Base-by-base conservation (phyloP, 2,797 vertebrate species). In the Oreonectes daqikongensis region DNA sequence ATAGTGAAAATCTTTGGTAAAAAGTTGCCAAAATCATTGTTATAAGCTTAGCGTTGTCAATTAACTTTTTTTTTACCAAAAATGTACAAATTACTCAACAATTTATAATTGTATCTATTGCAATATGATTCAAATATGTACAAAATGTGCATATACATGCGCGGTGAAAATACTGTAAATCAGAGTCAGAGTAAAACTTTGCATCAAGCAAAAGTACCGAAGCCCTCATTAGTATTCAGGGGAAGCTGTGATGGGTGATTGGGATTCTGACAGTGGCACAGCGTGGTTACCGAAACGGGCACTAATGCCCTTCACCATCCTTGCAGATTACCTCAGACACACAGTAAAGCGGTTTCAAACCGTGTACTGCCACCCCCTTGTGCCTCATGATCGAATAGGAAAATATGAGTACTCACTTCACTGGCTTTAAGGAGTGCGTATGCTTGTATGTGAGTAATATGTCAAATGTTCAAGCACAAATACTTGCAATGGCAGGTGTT, bases 261-360 rank as follows among this genome's bases (percentile, higher is more conserved):
- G 75, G 59, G 53, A 78, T 84, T 82, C 69, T 76, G 78, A 81
- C 69, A 50, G 83, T 71, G 64, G 48, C 66, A 72, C 82, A 78
- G 60, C 67, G 1, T 77, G 78, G 72, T 78, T 82, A 50, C 78
- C 53, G 32, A 86, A 72, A 77, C 78, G 69, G 78, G 81, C 82
- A 79, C 78, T 82, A 80, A 85, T 72, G 67, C 77, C 74, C 60
- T 71, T 77, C 69, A 72, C n/a, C 81, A 86, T 79, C 72, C 75
- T 68, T 55, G 59, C 74, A 86, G 82, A 87, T 87, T 85, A 87
- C 68, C 61, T 42, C 73, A 73, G 83, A 77, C 75, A 79, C 80
- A 82, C 85, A 83, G 14, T 38, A 72, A 83, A 74, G 38, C 14
- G 83, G 69, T 75, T 55, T 52, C 28, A 70, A 75, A 82, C 61